Evolutionary conservation across 1,140 invertebrate species (phyloP), one percentile per base, ranked within the genome.

Genomic region (Plutomurus gul): DNA sequence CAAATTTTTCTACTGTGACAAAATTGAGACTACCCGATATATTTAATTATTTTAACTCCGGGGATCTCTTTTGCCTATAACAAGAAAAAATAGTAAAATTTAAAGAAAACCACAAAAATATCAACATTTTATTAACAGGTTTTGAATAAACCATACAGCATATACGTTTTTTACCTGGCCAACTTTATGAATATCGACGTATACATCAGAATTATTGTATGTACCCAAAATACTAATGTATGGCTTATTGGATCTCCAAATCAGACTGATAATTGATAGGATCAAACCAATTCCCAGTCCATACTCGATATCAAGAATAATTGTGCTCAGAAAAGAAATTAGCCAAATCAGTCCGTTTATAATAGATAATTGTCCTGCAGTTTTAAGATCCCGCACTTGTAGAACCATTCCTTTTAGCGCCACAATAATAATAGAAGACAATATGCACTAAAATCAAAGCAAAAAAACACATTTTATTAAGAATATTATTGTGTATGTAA

Each of bases 371-470:
- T 88, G 90, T 91, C 93, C 95, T 85, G 92, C 88, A 86, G 91
- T 91, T 81, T 85, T 86, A 1, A 96, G 88, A 46, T 96, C 93
- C 78, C 87, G 88, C 49, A 93, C 88, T 87, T 98, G 95, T 84
- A 93, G 87, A 81, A 97, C 91, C 92, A 97, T 94, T 11, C 93
- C 93, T 86, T 96, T 96, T 1, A 98, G 86, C 0, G 95, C 94
- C 0, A 98, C 93, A 4, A 97, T 90, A 82, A 98, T 97, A 73
- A 98, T 95, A 76, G 93, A 91, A 10, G 95, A 94, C 76, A 98
- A 86, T 72, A 97, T 91, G 86, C 91, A 92, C 92, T 94, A 43
- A 87, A 87, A 82, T 22, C 47, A 83, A 18, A 27, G 1, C 11
- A 20, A 22, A 43, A 27, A 43, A 10, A 43, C 8, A 43, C 40